Conservation (phyloP, 2,797 vertebrate species). For the Pseudochromis fuscus region DNA sequence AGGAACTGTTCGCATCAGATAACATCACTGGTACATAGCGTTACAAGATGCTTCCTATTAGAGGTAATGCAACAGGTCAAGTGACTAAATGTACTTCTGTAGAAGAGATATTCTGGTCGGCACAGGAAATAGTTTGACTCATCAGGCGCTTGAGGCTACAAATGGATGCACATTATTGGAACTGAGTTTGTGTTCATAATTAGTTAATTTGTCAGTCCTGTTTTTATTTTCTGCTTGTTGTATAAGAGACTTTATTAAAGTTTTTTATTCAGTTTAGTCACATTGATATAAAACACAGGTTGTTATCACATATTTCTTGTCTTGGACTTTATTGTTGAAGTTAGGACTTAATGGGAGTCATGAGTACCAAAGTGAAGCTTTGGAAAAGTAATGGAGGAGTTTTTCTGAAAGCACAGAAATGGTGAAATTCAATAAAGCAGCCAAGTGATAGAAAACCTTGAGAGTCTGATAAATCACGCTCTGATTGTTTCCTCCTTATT, state of each 20-base stretch:
- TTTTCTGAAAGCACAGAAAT: neutral
- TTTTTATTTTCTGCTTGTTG: neutral
- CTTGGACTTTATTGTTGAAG: too few relatives aligned
- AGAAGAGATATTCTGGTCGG: neutral
- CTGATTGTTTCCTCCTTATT: conserved; percentile 6
- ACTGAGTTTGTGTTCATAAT: neutral
- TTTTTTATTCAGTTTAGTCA: neutral
- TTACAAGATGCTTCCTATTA: too few relatives aligned
- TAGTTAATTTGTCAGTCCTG: neutral
- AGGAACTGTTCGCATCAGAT: too few relatives aligned
- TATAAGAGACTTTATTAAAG: too few relatives aligned
- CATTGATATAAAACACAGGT: neutral
- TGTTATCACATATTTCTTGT: neutral
- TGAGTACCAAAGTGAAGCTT: neutral
- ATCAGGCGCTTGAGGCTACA: neutral
- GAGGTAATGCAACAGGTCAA: neutral
- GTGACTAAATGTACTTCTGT: neutral
- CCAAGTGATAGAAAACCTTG: conserved; percentile 17
- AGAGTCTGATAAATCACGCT: neutral
- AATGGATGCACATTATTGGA: neutral
- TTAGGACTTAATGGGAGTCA: too few relatives aligned
- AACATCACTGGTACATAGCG: too few relatives aligned
- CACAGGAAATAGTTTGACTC: neutral
- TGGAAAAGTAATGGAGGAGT: neutral
- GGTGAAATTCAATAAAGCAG: conserved; percentile 5